Evolutionary conservation across 2,797 vertebrate genomes (phyloP).

Genomic region (Lagocephalus sceleratus): DNA sequence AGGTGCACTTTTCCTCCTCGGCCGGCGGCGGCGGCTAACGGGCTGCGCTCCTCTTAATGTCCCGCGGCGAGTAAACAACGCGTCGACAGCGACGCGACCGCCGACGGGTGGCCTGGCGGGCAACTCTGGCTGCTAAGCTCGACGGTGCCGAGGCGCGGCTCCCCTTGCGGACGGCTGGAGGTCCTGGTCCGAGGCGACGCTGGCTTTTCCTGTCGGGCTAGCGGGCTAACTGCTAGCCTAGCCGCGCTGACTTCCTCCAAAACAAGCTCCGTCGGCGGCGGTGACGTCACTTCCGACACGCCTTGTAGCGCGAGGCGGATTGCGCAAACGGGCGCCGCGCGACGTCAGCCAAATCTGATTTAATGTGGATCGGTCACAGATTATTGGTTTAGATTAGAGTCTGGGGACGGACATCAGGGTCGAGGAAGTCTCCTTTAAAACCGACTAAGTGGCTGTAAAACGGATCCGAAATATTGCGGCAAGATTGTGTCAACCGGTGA

Average conservation of each 20-base stretch:
- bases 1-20: conserved; percentile 56
- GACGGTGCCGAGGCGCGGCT: conserved; percentile 14
- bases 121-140: conserved; percentile 13
- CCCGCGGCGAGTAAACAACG: conserved; percentile 51
- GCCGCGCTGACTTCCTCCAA: conserved; percentile 78
- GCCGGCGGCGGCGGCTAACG: conserved; percentile 46
- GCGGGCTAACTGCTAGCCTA: conserved; percentile 51
- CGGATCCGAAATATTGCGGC: no score
- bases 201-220: conserved; percentile 58
- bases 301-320: conserved; percentile 32
- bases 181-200: conserved; percentile 35
- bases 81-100: conserved; percentile 30
- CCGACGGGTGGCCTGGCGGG: conserved; percentile 3
- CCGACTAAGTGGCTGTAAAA: no score
- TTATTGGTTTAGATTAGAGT: no score
- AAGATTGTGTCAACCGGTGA: no score
- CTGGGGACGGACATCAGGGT: no score
- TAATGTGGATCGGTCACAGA: no score
- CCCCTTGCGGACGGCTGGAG: conserved; percentile 10
- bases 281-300: conserved; percentile 67
- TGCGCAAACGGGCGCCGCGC: no score
- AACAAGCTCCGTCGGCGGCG: conserved; percentile 71
- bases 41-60: conserved; percentile 54
- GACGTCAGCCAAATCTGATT: no score
- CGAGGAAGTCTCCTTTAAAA: no score